Evolutionary conservation across 2,888 invertebrate species (phyloP), one percentile per base, ranked within the genome.

Genomic region (Alitta virens): DNA sequence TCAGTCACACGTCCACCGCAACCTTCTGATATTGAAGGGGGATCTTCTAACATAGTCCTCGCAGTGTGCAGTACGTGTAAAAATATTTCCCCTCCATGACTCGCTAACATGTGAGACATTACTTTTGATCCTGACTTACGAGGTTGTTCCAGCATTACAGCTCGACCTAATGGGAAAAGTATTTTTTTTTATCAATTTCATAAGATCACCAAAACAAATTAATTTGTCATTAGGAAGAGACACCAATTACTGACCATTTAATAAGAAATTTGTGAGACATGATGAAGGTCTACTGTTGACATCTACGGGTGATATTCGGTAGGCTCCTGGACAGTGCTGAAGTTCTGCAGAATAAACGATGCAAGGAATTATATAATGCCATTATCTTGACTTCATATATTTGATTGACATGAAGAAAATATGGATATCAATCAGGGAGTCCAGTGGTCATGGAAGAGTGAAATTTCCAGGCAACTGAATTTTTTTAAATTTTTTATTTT

Each of bases 241-340:
- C n/a, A n/a, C n/a, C n/a, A n/a, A n/a, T n/a, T 33, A 33, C 33
- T 33, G 7, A 69, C 69, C 71, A 33, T 61, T 69, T 0, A 97
- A 86, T n/a, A 99, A 84, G 83, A 99, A 99, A 83, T 96, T 96
- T 53, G 97, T 98, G 57, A 99, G 86, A 80, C 98, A 99, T 0
- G 96, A 92, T 0, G 97, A 96, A 0, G 98, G 98, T 0, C 98
- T 87, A 23, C 95, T 95, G 71, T 95, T 97, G 0, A 97, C 95
- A 83, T 97, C 95, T 0, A 95, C 93, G 0, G 97, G 96, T 0
- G 97, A 96, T 25, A 97, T 93, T 64, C 94, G 86, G 83, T 91
- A 91, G 82, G 94, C 90, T 0, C 90, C 90, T 0, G 92, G 89
- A 75, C 90, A 92, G 77, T 90, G 91, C 83, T 87, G 93, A 83